Evolutionary conservation across 2,888 invertebrate species (phyloP).

Genomic region (Frankliniella intonsa): DNA sequence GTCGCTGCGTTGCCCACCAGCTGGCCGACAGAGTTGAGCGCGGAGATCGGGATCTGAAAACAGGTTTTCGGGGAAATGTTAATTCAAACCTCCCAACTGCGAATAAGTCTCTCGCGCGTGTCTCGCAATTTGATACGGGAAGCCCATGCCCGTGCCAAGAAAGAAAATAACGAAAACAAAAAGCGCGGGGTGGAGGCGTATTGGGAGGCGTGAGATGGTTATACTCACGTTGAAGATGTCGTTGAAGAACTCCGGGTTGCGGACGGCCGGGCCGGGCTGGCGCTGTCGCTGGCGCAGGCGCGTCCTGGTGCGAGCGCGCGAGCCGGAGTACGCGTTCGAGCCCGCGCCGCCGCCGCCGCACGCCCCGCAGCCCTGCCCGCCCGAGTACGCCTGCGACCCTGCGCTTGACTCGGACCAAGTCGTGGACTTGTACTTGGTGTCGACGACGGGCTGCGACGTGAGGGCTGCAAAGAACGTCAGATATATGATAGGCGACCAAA

Average conservation of each 20-base stretch:
- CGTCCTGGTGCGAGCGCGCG: not conserved
- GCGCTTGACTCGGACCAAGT: not conserved
- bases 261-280: not conserved
- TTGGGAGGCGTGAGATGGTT: too few species aligned
- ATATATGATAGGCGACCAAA: too few species aligned
- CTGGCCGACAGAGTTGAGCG: not conserved
- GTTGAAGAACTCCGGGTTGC: slow-evolving; percentile 13
- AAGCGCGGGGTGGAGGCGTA: too few species aligned
- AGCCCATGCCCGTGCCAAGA: too few species aligned
- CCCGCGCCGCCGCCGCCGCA: not conserved
- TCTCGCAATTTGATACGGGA: too few species aligned
- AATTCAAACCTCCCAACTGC: not conserved
- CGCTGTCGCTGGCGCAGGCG: not conserved
- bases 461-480: not conserved
- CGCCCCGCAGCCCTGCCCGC: not conserved
- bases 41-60: not conserved
- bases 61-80: not conserved
- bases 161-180: not conserved
- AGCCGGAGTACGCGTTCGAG: not conserved
- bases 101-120: not conserved
- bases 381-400: not conserved
- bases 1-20: not conserved
- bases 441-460: not conserved
- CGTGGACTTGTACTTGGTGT: slow-evolving; percentile 8
- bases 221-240: slow-evolving; percentile 18